Conservation (phyloP, 2,888 invertebrate species). For the Seladonia tumulorum region DNA sequence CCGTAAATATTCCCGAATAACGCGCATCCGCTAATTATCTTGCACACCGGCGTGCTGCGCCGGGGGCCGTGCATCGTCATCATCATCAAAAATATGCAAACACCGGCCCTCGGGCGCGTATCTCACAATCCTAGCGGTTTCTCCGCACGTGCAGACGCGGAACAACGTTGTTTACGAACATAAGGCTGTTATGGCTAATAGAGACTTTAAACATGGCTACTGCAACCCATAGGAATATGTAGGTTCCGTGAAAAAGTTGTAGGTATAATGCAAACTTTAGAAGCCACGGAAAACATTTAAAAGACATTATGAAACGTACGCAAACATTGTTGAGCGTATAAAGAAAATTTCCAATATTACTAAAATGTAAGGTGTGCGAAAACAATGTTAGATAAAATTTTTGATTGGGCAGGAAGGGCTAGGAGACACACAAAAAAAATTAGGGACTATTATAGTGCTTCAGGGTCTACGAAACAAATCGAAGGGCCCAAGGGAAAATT, state of each 20-base stretch:
- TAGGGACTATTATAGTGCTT: too few relatives aligned
- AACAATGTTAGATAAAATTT: not conserved
- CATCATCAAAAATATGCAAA: slow-evolving; percentile 31
- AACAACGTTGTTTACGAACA: slow-evolving; percentile 23
- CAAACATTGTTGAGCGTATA: too few relatives aligned
- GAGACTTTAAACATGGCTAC: not conserved
- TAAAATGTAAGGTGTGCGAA: not conserved
- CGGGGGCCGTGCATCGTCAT: slow-evolving; percentile 2
- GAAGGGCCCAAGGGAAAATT: too few relatives aligned
- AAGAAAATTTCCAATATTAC: not conserved
- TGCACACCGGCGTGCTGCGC: not conserved
- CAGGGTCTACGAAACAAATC: not conserved
- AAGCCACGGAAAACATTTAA: not conserved
- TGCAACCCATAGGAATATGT: not conserved
- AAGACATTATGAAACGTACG: not conserved
- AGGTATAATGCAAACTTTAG: not conserved
- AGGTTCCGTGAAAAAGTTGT: not conserved
- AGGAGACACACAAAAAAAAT: not conserved
- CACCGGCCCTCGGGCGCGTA: not conserved
- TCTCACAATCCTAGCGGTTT: slow-evolving; percentile 10
- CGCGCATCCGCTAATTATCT: slow-evolving; percentile 42
- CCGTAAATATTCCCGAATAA: slow-evolving; percentile 37
- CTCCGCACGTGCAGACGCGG: not conserved
- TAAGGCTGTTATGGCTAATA: not conserved
- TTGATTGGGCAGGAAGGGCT: not conserved